Percentiles rank a stretch among this genome's conserved stretches.
Evolutionary conservation across 2,797 vertebrate species (phyloP).

Genomic region (Zenarchopterus dispar): DNA sequence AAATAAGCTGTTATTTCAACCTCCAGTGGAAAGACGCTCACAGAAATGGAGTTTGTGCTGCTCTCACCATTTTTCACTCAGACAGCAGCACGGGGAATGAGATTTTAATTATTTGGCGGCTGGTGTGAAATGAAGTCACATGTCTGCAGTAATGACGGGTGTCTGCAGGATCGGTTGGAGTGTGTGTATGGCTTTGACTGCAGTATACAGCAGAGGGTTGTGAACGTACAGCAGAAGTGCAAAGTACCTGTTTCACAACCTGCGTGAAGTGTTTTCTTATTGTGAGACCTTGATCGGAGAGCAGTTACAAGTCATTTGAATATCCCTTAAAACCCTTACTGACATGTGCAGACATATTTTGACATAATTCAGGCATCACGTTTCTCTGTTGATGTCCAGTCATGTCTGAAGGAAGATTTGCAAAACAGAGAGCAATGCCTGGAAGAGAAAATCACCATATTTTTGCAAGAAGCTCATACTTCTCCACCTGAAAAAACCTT

Average conservation of each 20-base stretch:
- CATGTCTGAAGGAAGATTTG: slow-evolving; percentile 1
- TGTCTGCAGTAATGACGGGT: slow-evolving; percentile 29
- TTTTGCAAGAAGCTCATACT: neutral
- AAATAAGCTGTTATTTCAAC: slow-evolving; percentile 25
- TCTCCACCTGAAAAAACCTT: neutral
- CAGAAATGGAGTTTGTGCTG: slow-evolving; percentile 9
- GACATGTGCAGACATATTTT: neutral
- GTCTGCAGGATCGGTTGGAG: slow-evolving; percentile 30
- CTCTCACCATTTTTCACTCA: slow-evolving; percentile 8
- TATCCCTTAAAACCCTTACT: no score
- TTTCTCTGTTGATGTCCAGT: neutral
- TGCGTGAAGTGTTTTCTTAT: no score
- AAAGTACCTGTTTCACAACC: no score
- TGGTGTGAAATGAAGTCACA: slow-evolving; percentile 41
- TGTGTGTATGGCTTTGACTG: slow-evolving; percentile 2
- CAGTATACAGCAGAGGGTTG: no score
- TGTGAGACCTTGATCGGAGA: no score
- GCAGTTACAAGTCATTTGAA: no score
- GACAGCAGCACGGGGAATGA: slow-evolving; percentile 14
- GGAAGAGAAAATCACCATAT: neutral
- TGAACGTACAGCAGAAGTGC: neutral
- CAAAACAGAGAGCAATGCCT: neutral
- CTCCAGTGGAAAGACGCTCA: slow-evolving; percentile 17
- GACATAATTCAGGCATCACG: neutral
- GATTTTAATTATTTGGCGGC: slow-evolving; percentile 32